Base-by-base conservation (phyloP, 92 coral and sea anemone genomes). In the Meandrina meandrites region DNA sequence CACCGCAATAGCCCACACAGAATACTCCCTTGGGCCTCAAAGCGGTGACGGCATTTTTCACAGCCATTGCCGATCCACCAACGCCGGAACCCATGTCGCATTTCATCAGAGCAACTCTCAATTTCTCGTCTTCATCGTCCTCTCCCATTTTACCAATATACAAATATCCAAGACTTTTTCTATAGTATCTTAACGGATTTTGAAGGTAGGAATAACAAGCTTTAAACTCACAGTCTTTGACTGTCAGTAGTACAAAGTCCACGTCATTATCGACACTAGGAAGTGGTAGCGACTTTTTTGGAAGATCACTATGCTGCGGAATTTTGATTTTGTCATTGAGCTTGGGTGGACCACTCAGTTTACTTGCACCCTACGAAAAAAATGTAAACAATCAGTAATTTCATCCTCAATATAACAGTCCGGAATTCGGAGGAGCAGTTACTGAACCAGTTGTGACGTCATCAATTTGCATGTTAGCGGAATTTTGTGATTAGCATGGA, bases 1-100 rank as follows among this genome's bases (percentile, higher is more conserved):
- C 67, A 47, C 76, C 80, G 72, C 90, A 87, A 21, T 30, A 69
- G 8, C 90, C 90, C 50, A 81, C 90, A 35, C 75, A 87, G 60
- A 81, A n/a, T 0, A 87, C 86, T 14, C 76, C 90, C 75, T 87
- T 87, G 34, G 90, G 90, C 57, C n/a, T 34, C 58, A 87, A 73
- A 37, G 24, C 19, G 32, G 47, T 35, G 47, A 71, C 86, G 8
- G 81, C 90, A 19, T 71, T 81, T 56, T 70, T 53, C 40, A 81
- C 60, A 42, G 56, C 36, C 31, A 47, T 50, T 73, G 56, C 45
- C 15, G 86, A 73, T 3, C 79, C 86, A 8, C 74, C 57, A 6
- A 58, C 53, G 5, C 54, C 90, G 6, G 79, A 9, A 14, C 86
- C 86, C 31, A 80, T 53, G 22, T 27, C 14, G 14, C 90, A 87